A percentile compares a stretch with the other conserved stretches of the same genome.
Evolutionary conservation across 37 sponge, comb jelly and placozoan genomes (phyloP).

Genomic region (Eunapius fragilis): DNA sequence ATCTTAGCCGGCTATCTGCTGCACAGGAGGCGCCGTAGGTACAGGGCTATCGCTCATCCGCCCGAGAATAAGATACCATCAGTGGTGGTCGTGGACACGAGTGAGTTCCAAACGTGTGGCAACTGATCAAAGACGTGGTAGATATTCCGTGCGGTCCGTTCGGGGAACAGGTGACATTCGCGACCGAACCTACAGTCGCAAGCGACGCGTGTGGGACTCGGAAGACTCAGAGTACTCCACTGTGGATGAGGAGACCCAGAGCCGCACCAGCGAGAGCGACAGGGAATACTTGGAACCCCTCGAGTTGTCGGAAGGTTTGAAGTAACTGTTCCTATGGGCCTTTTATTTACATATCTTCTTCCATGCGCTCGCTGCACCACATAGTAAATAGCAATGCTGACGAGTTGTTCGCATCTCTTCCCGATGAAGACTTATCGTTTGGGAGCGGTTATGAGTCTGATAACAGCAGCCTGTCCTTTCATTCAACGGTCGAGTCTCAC

Average conservation of each 20-base stretch:
- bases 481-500: not conserved
- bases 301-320: not conserved
- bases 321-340: too few relatives aligned
- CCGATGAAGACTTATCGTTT: not conserved
- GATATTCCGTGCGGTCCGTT: not conserved
- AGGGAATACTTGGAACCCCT: not conserved
- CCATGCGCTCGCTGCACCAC: too few relatives aligned
- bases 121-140: not conserved
- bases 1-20: slow-evolving; percentile 55
- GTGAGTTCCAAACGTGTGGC: not conserved
- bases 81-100: not conserved
- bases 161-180: not conserved
- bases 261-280: not conserved
- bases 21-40: slow-evolving; percentile 26
- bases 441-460: not conserved
- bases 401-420: not conserved
- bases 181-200: not conserved
- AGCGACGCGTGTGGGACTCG: not conserved
- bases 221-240: not conserved
- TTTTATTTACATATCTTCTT: too few relatives aligned
- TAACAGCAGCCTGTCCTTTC: not conserved
- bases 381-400: not conserved
- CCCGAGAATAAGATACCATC: slow-evolving; percentile 3
- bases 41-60: slow-evolving; percentile 35
- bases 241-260: not conserved